These are phyloP conservation scores for Drosophila melanogaster DNA, from an alignment of 1,140 invertebrate species.

Conservation along the genomic window DNA sequence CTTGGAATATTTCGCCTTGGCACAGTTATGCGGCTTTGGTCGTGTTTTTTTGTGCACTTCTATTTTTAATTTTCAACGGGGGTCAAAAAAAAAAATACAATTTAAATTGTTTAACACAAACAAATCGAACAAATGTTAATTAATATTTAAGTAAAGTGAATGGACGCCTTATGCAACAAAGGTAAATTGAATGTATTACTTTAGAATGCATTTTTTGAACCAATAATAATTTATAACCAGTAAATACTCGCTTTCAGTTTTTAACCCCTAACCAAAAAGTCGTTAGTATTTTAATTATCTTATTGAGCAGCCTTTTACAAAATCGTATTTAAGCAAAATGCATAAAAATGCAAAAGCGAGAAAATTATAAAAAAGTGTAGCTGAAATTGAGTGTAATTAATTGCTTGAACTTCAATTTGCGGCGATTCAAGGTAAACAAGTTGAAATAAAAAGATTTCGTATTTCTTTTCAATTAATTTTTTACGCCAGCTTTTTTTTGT, in stretches of 20 bases:
- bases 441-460: slow-evolving; percentile 59
- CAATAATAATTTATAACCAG: slow-evolving; percentile 1
- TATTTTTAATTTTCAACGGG: slow-evolving; percentile 15
- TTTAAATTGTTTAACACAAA: background rate
- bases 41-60: slow-evolving; percentile 25
- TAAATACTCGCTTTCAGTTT: slow-evolving; percentile 13
- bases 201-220: background rate
- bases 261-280: slow-evolving; percentile 2
- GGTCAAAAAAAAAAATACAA: slow-evolving; percentile 3
- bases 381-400: slow-evolving; percentile 62
- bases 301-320: slow-evolving; percentile 29
- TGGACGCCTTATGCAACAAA: background rate
- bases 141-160: slow-evolving; percentile 5
- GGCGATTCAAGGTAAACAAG: slow-evolving; percentile 67
- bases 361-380: slow-evolving; percentile 31
- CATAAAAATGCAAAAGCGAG: slow-evolving; percentile 19
- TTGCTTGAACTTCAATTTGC: slow-evolving; percentile 68
- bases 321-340: slow-evolving; percentile 20
- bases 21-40: slow-evolving; percentile 76
- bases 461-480: slow-evolving; percentile 39
- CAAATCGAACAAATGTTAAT: background rate
- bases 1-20: slow-evolving; percentile 60
- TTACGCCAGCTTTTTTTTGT: slow-evolving; percentile 21
- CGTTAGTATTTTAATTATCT: slow-evolving; percentile 27
- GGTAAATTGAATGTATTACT: background rate